Conservation (phyloP, 23 tunicate genomes). For the Trididemnum clinides region DNA sequence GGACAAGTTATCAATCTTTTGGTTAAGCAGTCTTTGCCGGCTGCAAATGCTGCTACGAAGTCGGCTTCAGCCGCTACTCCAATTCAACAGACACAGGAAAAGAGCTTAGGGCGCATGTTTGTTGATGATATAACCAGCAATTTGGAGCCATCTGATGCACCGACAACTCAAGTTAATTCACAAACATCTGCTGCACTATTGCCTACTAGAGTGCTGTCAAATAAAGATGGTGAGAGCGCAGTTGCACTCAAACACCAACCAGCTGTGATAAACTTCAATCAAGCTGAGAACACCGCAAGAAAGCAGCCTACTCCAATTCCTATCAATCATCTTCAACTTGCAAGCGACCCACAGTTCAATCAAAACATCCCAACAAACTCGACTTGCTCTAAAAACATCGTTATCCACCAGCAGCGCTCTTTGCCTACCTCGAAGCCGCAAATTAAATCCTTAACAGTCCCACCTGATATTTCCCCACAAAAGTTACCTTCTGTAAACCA, state of each 20-base stretch:
- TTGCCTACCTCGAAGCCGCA: too few relatives aligned
- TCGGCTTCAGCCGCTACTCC: background rate
- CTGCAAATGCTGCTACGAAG: background rate
- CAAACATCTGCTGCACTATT: too few relatives aligned
- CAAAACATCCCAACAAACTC: too few relatives aligned
- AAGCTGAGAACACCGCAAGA: background rate
- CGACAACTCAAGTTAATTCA: background rate
- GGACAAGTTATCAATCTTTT: constrained; percentile 51
- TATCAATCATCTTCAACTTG: background rate
- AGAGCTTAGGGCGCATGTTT: constrained; percentile 2
- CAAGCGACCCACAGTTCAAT: background rate
- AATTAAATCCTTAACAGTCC: too few relatives aligned
- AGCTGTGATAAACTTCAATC: background rate
- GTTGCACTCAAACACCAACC: background rate
- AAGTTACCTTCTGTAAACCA: too few relatives aligned
- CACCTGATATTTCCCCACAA: too few relatives aligned
- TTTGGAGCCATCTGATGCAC: background rate
- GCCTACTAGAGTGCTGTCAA: too few relatives aligned
- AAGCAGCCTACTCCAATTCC: background rate
- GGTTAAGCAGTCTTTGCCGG: constrained; percentile 2
- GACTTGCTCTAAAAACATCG: too few relatives aligned
- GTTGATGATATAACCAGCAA: background rate
- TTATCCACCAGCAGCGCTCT: too few relatives aligned
- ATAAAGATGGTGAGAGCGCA: background rate
- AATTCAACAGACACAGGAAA: too few relatives aligned